Percentiles rank a stretch among this genome's conserved stretches.
These are phyloP conservation scores for Drosophila suzukii DNA, from an alignment of 1,140 invertebrate genomes.

Conservation along the genomic window DNA sequence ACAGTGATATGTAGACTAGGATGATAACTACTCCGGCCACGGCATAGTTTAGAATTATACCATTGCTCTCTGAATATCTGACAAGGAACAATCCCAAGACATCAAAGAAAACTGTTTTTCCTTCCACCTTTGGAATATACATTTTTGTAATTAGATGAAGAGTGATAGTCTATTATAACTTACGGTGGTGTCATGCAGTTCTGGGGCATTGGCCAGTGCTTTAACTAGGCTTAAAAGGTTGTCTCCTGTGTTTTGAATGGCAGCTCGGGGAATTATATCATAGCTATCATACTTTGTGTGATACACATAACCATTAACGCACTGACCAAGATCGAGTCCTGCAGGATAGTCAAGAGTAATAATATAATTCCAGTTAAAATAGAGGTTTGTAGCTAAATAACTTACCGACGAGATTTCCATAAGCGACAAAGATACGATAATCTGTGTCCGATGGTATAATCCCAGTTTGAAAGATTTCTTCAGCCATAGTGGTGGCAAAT, in stretches of 20 bases:
- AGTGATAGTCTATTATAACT: conserved; percentile 82
- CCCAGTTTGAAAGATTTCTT: conserved; percentile 93
- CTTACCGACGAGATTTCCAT: conserved; percentile 84
- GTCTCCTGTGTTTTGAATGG: conserved; percentile 92
- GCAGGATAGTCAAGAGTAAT: no score
- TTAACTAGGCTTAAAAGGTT: conserved; percentile 89
- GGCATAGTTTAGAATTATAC: conserved; percentile 86
- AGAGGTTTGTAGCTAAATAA: no score
- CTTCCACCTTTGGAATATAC: conserved; percentile 82
- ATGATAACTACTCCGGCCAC: conserved; percentile 84
- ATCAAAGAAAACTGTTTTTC: conserved; percentile 91
- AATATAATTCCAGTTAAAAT: no score
- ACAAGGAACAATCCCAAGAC: conserved; percentile 90
- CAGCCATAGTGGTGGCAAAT: conserved; percentile 91
- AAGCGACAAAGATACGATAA: conserved; percentile 92
- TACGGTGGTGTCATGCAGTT: conserved; percentile 86
- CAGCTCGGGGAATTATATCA: conserved; percentile 90
- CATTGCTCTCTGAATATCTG: conserved; percentile 86
- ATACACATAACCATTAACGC: conserved; percentile 95
- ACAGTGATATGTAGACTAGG: conserved; percentile 83
- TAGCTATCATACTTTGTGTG: conserved; percentile 93
- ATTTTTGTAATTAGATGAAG: conserved; percentile 67
- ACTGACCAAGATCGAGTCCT: conserved; percentile 89
- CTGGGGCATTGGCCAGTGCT: conserved; percentile 87
- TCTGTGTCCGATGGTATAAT: conserved; percentile 95